phyloP scores from a whole-genome alignment of 2,797 vertebrate species.

The Xenentodon cancila region DNA sequence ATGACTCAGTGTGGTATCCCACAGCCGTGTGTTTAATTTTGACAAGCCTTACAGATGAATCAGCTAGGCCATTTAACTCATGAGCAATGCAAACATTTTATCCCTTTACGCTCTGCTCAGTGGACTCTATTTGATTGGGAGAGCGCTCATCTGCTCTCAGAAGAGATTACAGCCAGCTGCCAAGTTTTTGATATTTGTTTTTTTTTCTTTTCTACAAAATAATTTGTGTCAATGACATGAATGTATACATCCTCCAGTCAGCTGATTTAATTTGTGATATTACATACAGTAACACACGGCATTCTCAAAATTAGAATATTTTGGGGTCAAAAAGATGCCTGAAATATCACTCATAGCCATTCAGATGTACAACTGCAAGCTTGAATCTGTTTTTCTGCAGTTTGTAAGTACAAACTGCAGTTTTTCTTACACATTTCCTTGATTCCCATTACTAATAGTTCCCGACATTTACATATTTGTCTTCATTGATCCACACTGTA shows the following conservation, averaged over 20 bases:
- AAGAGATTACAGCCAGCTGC: constrained; percentile 18
- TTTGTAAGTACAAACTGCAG: not conserved
- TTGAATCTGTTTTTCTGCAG: not conserved
- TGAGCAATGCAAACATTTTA: constrained; percentile 59
- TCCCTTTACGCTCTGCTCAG: constrained; percentile 43
- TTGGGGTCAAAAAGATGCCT: not conserved
- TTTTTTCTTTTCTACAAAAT: not conserved
- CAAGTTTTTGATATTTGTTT: constrained; percentile 9
- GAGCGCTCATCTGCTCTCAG: constrained; percentile 36
- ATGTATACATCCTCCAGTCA: not conserved
- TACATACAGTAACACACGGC: not conserved
- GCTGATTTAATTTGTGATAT: constrained; percentile 5
- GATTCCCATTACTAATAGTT: too few relatives aligned
- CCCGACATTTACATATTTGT: not conserved
- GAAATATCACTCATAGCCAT: not conserved
- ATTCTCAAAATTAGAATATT: not conserved
- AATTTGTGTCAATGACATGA: constrained; percentile 17
- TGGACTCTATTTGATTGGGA: not conserved
- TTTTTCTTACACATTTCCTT: not conserved
- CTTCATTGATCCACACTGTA: not conserved
- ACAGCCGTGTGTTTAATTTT: constrained; percentile 58
- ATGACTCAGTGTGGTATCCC: constrained; percentile 55
- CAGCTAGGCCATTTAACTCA: constrained; percentile 64
- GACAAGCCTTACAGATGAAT: constrained; percentile 62
- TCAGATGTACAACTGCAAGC: not conserved